Conservation (phyloP, 2,113 vertebrate genomes). For the Thermophis baileyi region DNA sequence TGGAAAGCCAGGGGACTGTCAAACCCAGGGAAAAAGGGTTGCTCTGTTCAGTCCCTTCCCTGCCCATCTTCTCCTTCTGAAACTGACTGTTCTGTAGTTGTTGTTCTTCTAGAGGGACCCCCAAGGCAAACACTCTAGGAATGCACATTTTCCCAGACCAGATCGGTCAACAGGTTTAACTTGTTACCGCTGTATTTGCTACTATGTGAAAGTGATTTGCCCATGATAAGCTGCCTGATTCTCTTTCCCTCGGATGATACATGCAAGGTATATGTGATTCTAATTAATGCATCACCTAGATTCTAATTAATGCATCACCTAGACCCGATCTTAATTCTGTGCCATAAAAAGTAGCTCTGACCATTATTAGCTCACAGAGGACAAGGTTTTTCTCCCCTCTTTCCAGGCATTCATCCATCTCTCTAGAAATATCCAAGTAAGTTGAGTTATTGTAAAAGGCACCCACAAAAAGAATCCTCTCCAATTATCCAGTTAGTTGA, state of each 20-base stretch:
- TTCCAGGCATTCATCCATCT: not conserved
- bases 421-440: not conserved
- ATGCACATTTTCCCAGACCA: constrained; percentile 3
- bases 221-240: not conserved
- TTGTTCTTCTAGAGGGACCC: not conserved
- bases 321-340: not conserved
- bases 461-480: not conserved
- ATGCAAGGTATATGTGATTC: not conserved
- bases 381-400: not conserved
- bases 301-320: not conserved
- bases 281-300: not conserved
- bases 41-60: not conserved
- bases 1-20: not conserved
- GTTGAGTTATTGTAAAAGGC: not conserved
- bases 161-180: not conserved
- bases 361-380: not conserved
- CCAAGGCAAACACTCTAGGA: not conserved
- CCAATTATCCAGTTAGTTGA: not conserved
- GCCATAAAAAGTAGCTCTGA: not conserved
- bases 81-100: not conserved
- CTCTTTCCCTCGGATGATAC: not conserved
- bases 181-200: not conserved
- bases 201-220: not conserved
- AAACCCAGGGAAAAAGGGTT: not conserved
- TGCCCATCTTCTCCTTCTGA: not conserved